phyloP scores from a whole-genome alignment of 1,140 invertebrate genomes.

The Drosophila pandora region DNA sequence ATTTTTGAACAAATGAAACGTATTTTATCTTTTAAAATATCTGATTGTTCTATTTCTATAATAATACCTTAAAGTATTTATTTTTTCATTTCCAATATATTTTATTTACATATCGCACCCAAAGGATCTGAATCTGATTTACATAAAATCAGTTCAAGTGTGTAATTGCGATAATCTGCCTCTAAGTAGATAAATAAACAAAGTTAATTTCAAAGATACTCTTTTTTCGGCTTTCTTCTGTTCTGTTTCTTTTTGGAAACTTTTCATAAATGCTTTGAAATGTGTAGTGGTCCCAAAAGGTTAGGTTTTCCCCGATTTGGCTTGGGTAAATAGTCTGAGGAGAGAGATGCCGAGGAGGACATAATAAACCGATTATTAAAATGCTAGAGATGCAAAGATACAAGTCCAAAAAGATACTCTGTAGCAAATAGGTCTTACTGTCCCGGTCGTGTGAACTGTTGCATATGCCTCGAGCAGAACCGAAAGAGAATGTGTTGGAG shows the following conservation, averaged over 20 bases:
- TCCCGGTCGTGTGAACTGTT: slow-evolving; percentile 72
- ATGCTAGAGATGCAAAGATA: slow-evolving; percentile 60
- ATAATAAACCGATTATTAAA: slow-evolving; percentile 82
- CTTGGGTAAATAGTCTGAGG: slow-evolving; percentile 30
- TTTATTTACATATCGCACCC: neutral
- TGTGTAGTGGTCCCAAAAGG: slow-evolving; percentile 12
- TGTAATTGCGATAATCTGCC: slow-evolving; percentile 83
- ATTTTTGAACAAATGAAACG: too few relatives aligned
- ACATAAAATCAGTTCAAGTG: slow-evolving; percentile 79
- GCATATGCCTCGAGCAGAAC: slow-evolving; percentile 63
- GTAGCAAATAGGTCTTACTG: slow-evolving; percentile 33
- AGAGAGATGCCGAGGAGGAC: slow-evolving; percentile 33
- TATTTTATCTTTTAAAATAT: neutral
- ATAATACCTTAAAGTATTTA: neutral
- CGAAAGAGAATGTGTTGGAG: slow-evolving; percentile 18
- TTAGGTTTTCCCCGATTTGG: slow-evolving; percentile 10
- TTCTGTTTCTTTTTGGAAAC: slow-evolving; percentile 2
- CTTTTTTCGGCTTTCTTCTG: slow-evolving; percentile 1
- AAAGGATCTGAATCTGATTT: slow-evolving; percentile 33
- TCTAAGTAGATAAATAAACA: slow-evolving; percentile 84
- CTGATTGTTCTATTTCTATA: neutral
- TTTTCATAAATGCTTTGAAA: slow-evolving; percentile 4
- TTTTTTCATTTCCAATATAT: neutral
- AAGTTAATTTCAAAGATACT: slow-evolving; percentile 80
- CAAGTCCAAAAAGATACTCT: slow-evolving; percentile 34